phyloP scores from a whole-genome alignment of 2,888 invertebrate species.

The Chromoteleia sp. region DNA sequence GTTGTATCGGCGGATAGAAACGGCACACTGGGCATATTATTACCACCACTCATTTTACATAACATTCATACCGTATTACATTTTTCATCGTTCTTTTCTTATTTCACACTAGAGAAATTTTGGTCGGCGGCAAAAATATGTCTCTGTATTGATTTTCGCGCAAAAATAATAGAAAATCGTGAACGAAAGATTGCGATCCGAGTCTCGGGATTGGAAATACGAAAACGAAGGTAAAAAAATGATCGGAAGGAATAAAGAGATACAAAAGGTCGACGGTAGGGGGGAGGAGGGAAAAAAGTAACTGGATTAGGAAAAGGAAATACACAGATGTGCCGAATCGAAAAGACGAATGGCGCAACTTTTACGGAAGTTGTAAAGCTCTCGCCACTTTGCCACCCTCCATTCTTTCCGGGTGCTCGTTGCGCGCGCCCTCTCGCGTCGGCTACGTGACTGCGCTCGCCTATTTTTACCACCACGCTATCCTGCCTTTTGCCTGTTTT shows the following conservation, averaged over 20 bases:
- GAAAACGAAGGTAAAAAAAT: conserved; percentile 3
- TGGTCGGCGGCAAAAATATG: background rate
- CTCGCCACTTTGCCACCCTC: conserved; percentile 65
- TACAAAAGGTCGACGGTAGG: conserved; percentile 4
- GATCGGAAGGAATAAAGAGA: conserved; percentile 25
- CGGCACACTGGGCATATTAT: no score
- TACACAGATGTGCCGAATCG: conserved; percentile 68
- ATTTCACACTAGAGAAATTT: no score
- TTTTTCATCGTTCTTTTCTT: no score
- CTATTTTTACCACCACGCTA: conserved; percentile 51
- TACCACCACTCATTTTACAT: no score
- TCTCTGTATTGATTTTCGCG: conserved; percentile 3
- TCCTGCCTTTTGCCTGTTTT: conserved; percentile 51
- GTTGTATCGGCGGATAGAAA: no score
- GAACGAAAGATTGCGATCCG: background rate
- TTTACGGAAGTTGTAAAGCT: conserved; percentile 71
- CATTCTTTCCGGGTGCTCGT: conserved; percentile 45
- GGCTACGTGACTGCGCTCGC: conserved; percentile 50
- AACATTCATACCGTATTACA: no score
- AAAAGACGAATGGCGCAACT: conserved; percentile 67
- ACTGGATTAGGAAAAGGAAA: conserved; percentile 65
- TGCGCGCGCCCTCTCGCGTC: conserved; percentile 46
- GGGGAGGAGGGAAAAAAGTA: conserved; percentile 31
- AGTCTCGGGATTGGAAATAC: background rate
- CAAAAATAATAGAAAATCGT: conserved; percentile 4